Evolutionary conservation across 2,113 vertebrate species (phyloP).

Genomic region (Tretioscincus oriximinensis): DNA sequence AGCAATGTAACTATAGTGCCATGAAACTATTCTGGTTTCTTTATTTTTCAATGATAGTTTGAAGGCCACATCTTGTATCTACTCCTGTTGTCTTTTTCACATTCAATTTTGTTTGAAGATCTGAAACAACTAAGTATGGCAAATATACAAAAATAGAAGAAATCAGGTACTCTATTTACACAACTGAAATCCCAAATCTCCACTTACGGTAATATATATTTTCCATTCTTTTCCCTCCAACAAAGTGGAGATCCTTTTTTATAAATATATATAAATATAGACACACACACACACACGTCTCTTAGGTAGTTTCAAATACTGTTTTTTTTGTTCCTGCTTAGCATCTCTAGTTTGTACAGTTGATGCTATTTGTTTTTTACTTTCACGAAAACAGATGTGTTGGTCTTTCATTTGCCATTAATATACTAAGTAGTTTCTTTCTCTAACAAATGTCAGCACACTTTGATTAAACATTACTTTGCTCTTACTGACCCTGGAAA

Average conservation of each 20-base stretch:
- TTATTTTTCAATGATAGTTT: too few relatives aligned
- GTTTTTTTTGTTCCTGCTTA: not conserved
- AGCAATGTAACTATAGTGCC: too few relatives aligned
- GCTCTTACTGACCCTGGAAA: slow-evolving; percentile 14
- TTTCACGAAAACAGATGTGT: not conserved
- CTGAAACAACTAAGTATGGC: too few relatives aligned
- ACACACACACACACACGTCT: too few relatives aligned
- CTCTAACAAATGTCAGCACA: not conserved
- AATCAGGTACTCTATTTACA: too few relatives aligned
- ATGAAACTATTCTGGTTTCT: too few relatives aligned
- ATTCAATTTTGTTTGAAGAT: too few relatives aligned
- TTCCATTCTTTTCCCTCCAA: not conserved
- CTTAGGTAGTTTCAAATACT: not conserved
- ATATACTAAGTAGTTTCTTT: not conserved
- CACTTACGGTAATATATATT: not conserved
- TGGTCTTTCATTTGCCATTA: not conserved
- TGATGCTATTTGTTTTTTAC: not conserved
- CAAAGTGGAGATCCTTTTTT: not conserved
- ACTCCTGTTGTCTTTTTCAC: too few relatives aligned
- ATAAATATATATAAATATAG: too few relatives aligned
- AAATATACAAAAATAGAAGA: too few relatives aligned
- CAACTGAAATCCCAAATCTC: not conserved
- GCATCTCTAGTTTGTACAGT: rapidly evolving
- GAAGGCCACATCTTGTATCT: too few relatives aligned
- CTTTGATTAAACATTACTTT: slow-evolving; percentile 25